Conservation (phyloP, 2,888 invertebrate species). For the Strigamia transsilvanica region DNA sequence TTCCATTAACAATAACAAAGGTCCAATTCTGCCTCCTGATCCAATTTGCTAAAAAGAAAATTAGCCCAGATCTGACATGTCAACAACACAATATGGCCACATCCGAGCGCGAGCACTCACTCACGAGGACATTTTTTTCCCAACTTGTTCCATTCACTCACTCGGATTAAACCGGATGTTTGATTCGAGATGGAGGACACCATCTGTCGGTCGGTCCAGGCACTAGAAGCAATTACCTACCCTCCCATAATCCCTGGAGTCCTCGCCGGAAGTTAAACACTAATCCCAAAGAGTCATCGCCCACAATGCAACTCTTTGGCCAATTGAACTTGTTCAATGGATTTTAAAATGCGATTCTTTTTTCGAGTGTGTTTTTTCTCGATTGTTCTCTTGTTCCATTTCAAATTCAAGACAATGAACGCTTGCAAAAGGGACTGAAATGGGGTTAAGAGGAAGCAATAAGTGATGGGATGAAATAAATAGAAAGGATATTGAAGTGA, state of each 20-base stretch:
- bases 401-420: not conserved
- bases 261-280: slow-evolving; percentile 4
- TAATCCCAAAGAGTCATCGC: not conserved
- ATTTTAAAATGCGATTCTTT: slow-evolving; percentile 20
- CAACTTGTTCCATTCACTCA: not conserved
- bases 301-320: not conserved
- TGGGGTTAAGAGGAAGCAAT: not conserved
- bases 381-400: not conserved
- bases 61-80: not conserved
- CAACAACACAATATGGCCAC: not conserved
- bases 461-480: not conserved
- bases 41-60: not conserved
- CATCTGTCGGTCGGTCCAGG: slow-evolving; percentile 9
- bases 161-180: slow-evolving; percentile 1
- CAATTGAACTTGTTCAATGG: slow-evolving; percentile 15
- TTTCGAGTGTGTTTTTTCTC: not conserved
- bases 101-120: not conserved
- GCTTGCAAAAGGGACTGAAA: not conserved
- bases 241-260: not conserved
- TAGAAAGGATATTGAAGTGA: not conserved
- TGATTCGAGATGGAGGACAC: not conserved
- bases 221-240: slow-evolving; percentile 1
- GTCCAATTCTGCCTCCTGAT: not conserved
- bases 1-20: no score
- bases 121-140: not conserved